Evolutionary conservation across 2,113 vertebrate genomes (phyloP).

Genomic region (Python bivittatus): DNA sequence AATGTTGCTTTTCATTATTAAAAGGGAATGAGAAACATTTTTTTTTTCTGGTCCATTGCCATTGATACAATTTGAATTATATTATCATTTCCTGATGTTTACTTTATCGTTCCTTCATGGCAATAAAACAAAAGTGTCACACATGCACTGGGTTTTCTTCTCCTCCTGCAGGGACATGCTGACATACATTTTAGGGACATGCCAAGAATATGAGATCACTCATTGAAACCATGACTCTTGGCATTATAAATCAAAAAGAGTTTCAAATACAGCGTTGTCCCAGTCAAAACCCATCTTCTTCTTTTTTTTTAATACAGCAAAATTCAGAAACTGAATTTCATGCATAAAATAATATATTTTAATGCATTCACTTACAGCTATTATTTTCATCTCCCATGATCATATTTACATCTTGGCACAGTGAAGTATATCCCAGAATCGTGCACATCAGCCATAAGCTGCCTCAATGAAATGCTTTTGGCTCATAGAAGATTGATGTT

Average conservation of each 20-base stretch:
- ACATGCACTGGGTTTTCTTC: background rate
- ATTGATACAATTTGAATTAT: background rate
- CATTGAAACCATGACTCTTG: constrained; percentile 37
- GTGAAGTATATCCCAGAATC: background rate
- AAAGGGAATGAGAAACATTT: background rate
- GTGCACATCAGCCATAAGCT: background rate
- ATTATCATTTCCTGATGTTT: background rate
- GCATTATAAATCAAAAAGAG: constrained; percentile 28
- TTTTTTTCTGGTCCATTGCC: background rate
- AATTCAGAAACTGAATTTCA: background rate
- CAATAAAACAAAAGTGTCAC: background rate
- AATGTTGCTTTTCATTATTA: background rate
- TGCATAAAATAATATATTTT: background rate
- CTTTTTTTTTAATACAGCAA: background rate
- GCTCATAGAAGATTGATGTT: background rate
- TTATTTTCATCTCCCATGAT: background rate
- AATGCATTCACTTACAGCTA: background rate
- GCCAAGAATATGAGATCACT: constrained; percentile 16
- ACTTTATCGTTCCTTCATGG: background rate
- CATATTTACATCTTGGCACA: background rate
- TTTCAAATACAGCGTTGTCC: constrained; percentile 1
- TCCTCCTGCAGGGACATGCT: background rate
- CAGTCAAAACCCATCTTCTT: background rate
- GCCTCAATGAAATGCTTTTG: background rate
- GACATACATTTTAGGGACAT: constrained; percentile 10